Base-by-base conservation (phyloP, 2,113 vertebrate genomes). In the Lota lota region DNA sequence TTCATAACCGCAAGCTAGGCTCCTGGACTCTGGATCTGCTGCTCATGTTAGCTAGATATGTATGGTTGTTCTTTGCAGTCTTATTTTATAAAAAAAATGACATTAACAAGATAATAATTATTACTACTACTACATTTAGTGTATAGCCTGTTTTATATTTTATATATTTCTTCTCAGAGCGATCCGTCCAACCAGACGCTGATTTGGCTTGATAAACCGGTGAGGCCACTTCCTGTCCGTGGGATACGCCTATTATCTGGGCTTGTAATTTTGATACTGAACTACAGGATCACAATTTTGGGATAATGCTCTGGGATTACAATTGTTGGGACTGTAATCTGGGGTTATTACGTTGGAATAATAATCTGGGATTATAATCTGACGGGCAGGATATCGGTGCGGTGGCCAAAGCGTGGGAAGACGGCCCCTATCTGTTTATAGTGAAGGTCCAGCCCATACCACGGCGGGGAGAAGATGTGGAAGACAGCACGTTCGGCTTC, bases 381-480 rank as follows among this genome's bases (percentile, higher is more conserved):
- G 28, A 33, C 28, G 28, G 28, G 28, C 79, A 97, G 95, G 84
- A 82, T 57, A 79, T 92, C 70, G 86, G 94, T 69, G 95, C 92
- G 7, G 90, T 95, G 66, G 93, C 95, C 51, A 95, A 92, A 89
- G 93, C 96, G 0, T 97, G 95, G 96, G 88, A 91, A 76, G 94
- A 97, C 89, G 94, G 96, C 11, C 96, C 96, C 0, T 98, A 97
- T 56, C 88, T 98, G 89, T 97, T 98, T 90, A 96, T 98, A 67
- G 88, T 97, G 36, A 93, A 93, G 53, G 87, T 97, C 80, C 91
- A 84, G 65, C 69, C 81, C 1, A 1, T 76, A 59, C 20, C 24
- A 8, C 40, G 40, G 59, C 85, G 56, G 0, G 73, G 75, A 0
- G 85, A 85, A 0, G 81, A 85, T 1, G 19, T 50, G 11, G 21